Evolutionary conservation across 2,888 invertebrate genomes (phyloP), one percentile per base, ranked within the genome.

Genomic region (Diplolepis rosae): DNA sequence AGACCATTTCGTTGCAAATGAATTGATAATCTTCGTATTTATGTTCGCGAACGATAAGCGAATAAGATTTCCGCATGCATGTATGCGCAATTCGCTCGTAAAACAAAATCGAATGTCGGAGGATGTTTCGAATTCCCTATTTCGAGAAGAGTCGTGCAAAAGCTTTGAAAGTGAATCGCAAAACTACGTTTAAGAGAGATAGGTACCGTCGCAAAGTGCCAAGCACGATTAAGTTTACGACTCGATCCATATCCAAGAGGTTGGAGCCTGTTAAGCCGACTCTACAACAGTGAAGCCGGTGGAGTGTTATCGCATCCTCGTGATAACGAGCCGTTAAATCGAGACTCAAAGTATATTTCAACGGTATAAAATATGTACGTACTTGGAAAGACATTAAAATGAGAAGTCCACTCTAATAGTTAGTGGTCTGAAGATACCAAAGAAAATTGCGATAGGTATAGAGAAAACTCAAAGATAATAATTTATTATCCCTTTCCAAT

Each of bases 221-320:
- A 56, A 68, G 56, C 52, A 9, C 69, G 42, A 69, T 69, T 69
- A 65, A 65, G 65, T 56, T 69, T 56, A 69, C 42, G 65, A 52
- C 65, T 51, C 30, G 51, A 65, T 69, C 51, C 69, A 51, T 56
- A 68, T 56, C 68, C 28, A 28, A 56, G 68, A 68, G 48, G 56
- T 68, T 68, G 45, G 18, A 42, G 56, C 54, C 56, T 45, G 56
- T 68, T 68, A 68, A 56, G 56, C 56, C 56, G 28, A 68, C 42
- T 68, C 30, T 35, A 39, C 61, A 35, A 35, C 66, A 50, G 3
- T 42, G 45, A 52, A 65, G 51, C 28, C 54, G 68, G 65, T 52
- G 65, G 65, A 69, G 52, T 51, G 65, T 69, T 69, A 69, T 69
- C 51, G 51, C 30, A 42, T 51, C 50, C 13, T 32, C 35, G 68